Conservation (phyloP, 1,140 invertebrate species). For the Paramacrobiotus metropolitanus region DNA sequence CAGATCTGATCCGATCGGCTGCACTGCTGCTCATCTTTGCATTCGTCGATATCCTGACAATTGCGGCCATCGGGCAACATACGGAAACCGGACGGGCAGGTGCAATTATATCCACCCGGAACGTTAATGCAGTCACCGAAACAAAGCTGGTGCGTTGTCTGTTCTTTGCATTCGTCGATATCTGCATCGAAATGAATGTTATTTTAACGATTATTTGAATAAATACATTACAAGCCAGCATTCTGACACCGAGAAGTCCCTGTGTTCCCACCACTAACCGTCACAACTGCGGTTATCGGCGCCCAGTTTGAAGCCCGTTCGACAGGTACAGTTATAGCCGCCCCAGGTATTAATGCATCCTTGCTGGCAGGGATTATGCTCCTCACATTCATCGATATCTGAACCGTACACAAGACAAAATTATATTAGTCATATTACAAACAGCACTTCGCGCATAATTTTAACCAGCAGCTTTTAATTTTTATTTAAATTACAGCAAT, state of each 20-base stretch:
- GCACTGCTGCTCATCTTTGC: constrained; percentile 35
- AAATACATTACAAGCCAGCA: constrained; percentile 9
- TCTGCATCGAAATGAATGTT: constrained; percentile 41
- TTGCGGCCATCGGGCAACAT: constrained; percentile 39
- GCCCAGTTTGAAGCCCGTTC: constrained; percentile 41
- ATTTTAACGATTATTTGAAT: background rate
- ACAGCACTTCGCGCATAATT: background rate
- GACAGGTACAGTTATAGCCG: constrained; percentile 47
- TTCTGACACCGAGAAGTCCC: too few relatives aligned
- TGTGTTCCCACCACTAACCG: too few relatives aligned
- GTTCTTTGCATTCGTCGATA: constrained; percentile 50
- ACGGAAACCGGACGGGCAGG: constrained; percentile 59
- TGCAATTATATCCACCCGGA: constrained; percentile 58
- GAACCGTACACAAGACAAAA: background rate
- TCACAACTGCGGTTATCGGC: constrained; percentile 35
- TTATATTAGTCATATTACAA: background rate
- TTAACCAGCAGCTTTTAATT: too few relatives aligned
- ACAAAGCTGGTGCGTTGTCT: constrained; percentile 31
- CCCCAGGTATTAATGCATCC: constrained; percentile 62
- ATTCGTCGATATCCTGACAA: constrained; percentile 73
- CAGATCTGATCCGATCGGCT: constrained; percentile 47
- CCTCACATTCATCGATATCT: constrained; percentile 35
- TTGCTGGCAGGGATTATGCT: constrained; percentile 46
- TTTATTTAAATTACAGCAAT: background rate
- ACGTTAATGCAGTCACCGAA: constrained; percentile 63